Base-by-base conservation (phyloP, 2,797 vertebrate genomes). In the Simalia tracyae region DNA sequence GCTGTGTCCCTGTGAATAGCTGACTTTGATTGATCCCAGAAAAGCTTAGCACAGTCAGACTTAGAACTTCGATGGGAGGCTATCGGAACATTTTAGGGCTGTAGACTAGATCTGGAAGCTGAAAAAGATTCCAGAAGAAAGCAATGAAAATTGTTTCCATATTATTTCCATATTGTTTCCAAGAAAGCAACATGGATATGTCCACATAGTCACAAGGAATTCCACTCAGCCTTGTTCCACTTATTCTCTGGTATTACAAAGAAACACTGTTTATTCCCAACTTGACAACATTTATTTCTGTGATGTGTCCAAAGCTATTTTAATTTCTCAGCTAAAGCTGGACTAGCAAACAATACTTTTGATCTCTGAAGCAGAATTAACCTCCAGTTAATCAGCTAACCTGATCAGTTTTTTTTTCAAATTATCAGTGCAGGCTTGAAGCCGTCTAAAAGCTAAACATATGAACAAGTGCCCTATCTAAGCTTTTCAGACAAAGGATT, bases 401-500 rank as follows among this genome's bases (percentile, higher is more conserved):
- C 26, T 87, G 66, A 57, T 66, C 1, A 15, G 87, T 92, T 91
- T 95, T 54, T 54, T 54, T 88, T 56, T 84, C 46, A 28, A 87
- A 88, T 81, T 93, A 63, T 88, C 4, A 88, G 61, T 56, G 76
- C 68, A 94, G 84, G 91, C 90, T 92, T 8, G 6, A 87, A 93
- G 87, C 95, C 26, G 84, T 90, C 61, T 85, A 93, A 92, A 94
- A 95, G 85, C 92, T 92, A 87, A 93, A 57, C 12, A 1, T 8
- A n/a, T 63, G 72, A 6, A 93, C 90, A 17, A 88, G 31, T 54
- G 36, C 42, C 46, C 92, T 63, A 63, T 42, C 63, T 93, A 92
- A 93, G 91, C 92, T 94, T 88, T 90, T 15, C 85, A 91, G 61
- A 93, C 57, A 94, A 91, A 95, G 86, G 88, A 76, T 93, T 95